phyloP scores from a whole-genome alignment of 1,140 invertebrate species.

The Choristoneura fumiferana region DNA sequence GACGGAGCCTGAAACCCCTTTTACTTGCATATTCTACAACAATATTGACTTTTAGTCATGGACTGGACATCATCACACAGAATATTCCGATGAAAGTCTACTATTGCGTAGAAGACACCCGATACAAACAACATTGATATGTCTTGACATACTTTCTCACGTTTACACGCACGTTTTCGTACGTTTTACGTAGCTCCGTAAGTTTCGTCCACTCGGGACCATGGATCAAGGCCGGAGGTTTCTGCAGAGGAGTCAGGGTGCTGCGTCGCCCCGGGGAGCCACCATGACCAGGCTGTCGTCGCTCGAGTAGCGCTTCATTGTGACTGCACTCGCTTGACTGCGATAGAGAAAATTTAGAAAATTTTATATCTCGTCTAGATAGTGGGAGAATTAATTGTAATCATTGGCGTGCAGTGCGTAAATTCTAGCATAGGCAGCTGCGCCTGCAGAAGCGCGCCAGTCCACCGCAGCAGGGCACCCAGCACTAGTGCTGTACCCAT shows the following conservation, averaged over 20 bases:
- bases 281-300: conserved; percentile 71
- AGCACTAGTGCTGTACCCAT: too few species aligned
- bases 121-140: background rate
- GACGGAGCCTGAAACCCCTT: too few species aligned
- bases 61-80: too few species aligned
- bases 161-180: background rate
- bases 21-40: too few species aligned
- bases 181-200: background rate
- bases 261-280: conserved; percentile 51
- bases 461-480: too few species aligned
- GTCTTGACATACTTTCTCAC: background rate
- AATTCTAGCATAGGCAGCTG: too few species aligned
- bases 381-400: background rate
- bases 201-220: background rate
- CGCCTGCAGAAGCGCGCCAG: too few species aligned
- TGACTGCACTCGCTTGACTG: conserved; percentile 60
- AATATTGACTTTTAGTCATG: too few species aligned
- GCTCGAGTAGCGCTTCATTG: conserved; percentile 70
- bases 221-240: background rate
- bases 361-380: too few species aligned
- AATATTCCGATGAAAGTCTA: too few species aligned
- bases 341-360: too few species aligned
- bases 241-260: conserved; percentile 36
- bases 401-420: too few species aligned
- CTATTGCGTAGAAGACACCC: background rate